Evolutionary conservation across 2,113 vertebrate genomes (phyloP).

Genomic region (Vanacampus margaritifer): DNA sequence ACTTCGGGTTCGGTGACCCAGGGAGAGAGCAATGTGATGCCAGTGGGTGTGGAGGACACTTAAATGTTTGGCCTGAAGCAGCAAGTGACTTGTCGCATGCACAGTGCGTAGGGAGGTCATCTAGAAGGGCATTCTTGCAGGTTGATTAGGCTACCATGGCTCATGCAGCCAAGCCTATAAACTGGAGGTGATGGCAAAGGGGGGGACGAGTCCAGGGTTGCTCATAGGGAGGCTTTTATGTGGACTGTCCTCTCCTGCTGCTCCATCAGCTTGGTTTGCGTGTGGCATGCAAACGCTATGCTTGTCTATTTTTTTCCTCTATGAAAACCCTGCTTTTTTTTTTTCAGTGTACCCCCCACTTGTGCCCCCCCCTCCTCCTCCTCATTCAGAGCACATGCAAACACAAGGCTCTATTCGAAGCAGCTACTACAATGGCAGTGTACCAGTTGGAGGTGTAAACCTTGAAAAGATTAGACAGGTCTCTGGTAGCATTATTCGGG

Average conservation of each 20-base stretch:
- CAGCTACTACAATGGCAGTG: conserved; percentile 58
- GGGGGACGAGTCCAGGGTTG: conserved; percentile 39
- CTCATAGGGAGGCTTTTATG: conserved; percentile 67
- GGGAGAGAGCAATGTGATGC: conserved; percentile 31
- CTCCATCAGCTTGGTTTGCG: conserved; percentile 69
- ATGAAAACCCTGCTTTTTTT: conserved; percentile 71
- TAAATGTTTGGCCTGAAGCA: conserved; percentile 52
- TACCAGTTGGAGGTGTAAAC: conserved; percentile 49
- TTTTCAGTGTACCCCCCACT: conserved; percentile 58
- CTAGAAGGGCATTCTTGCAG: conserved; percentile 65
- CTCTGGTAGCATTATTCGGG: conserved; percentile 25
- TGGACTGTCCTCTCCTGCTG: conserved; percentile 62
- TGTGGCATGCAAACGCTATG: conserved; percentile 61
- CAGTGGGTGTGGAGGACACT: conserved; percentile 37
- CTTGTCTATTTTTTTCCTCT: conserved; percentile 65
- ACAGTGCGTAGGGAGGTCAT: conserved; percentile 47
- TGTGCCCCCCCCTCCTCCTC: conserved; percentile 58
- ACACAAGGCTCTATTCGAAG: conserved; percentile 66
- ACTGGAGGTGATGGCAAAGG: conserved; percentile 48
- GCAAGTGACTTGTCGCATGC: conserved; percentile 44
- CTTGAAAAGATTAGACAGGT: conserved; percentile 47
- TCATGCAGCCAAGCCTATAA: conserved; percentile 71
- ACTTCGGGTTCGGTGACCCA: too few species aligned
- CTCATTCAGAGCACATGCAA: conserved; percentile 70
- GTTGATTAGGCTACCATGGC: conserved; percentile 72